Conservation (phyloP, 1,140 invertebrate genomes). For the Camponotus vicinus region DNA sequence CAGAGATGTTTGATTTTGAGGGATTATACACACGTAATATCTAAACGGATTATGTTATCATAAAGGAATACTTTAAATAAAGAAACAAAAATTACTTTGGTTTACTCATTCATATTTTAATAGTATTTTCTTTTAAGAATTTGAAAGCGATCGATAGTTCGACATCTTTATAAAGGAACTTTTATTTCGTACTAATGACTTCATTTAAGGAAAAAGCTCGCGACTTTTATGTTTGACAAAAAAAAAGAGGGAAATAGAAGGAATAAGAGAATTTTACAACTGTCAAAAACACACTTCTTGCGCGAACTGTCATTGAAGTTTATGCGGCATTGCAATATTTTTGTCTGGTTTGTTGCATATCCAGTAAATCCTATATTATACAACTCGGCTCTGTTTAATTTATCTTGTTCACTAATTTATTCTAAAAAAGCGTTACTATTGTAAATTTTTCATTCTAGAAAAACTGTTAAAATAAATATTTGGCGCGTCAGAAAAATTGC, state of each 20-base stretch:
- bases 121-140: slow-evolving; percentile 10
- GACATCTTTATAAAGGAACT: slow-evolving; percentile 35
- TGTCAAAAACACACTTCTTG: slow-evolving; percentile 37
- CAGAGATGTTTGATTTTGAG: slow-evolving; percentile 16
- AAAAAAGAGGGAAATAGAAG: not conserved
- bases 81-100: not conserved
- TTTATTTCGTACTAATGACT: slow-evolving; percentile 38
- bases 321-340: slow-evolving; percentile 5
- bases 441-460: not conserved
- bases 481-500: not conserved
- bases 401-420: slow-evolving; percentile 1
- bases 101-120: not conserved
- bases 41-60: not conserved
- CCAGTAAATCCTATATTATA: not conserved
- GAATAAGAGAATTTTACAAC: slow-evolving; percentile 25
- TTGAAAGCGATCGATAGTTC: not conserved
- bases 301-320: slow-evolving; percentile 35
- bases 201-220: slow-evolving; percentile 45
- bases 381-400: not conserved
- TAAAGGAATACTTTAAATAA: slow-evolving; percentile 8
- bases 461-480: slow-evolving; percentile 26
- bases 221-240: slow-evolving; percentile 32
- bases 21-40: slow-evolving; percentile 9
- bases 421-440: not conserved
- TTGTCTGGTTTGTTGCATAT: not conserved